Conservation (phyloP, 2,113 vertebrate genomes). For the Silurus meridionalis region DNA sequence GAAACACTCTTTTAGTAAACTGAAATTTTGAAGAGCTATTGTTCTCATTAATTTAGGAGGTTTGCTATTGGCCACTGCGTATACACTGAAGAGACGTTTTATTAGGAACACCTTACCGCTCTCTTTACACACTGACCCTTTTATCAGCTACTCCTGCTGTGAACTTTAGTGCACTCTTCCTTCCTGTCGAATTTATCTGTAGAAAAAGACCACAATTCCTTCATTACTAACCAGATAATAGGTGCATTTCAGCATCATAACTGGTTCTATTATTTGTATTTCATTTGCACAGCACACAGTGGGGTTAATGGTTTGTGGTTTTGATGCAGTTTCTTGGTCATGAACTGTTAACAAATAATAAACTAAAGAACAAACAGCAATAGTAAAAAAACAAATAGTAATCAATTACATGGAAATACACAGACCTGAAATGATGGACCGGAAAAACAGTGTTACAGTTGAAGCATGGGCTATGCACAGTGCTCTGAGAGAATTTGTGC, state of each 20-base stretch:
- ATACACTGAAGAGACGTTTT: background rate
- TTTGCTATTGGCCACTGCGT: background rate
- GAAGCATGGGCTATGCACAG: background rate
- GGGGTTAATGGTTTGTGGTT: background rate
- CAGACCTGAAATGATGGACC: background rate
- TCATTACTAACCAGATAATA: background rate
- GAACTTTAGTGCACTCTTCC: background rate
- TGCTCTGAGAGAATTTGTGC: background rate
- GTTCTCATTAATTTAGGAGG: background rate
- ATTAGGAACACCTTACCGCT: background rate
- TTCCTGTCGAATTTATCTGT: background rate
- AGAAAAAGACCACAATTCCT: background rate
- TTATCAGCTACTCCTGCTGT: background rate
- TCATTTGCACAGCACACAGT: background rate
- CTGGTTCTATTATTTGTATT: background rate
- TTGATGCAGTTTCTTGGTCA: background rate
- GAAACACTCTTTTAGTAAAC: background rate
- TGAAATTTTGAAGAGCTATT: background rate
- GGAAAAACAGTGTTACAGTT: background rate
- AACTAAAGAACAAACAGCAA: background rate
- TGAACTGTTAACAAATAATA: background rate
- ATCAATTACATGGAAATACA: background rate
- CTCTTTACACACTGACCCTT: background rate
- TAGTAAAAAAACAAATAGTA: background rate
- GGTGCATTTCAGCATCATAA: background rate